Conservation (phyloP, 1,140 invertebrate species). For the Euglossa dilemma region DNA sequence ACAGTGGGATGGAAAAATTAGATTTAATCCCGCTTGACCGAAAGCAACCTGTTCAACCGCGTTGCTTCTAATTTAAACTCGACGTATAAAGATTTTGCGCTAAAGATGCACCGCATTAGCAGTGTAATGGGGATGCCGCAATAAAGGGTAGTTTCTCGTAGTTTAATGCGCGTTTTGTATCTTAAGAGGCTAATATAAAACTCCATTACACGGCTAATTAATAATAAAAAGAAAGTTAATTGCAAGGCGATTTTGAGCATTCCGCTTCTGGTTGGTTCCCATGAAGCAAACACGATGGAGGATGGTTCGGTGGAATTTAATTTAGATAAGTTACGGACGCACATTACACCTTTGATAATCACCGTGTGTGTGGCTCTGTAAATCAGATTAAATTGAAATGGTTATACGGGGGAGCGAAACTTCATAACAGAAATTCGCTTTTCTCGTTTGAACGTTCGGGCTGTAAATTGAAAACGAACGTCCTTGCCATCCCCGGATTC, state of each 20-base stretch:
- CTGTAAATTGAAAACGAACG: background rate
- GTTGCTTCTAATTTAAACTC: too few relatives aligned
- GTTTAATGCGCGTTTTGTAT: background rate
- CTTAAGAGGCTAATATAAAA: background rate
- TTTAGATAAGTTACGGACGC: slow-evolving; percentile 32
- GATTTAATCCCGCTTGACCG: too few relatives aligned
- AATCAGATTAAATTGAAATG: slow-evolving; percentile 39
- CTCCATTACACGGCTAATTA: background rate
- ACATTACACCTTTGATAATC: slow-evolving; percentile 45
- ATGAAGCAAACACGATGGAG: background rate
- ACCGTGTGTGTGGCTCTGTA: background rate
- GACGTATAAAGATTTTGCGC: too few relatives aligned
- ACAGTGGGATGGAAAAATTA: too few relatives aligned
- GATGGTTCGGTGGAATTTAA: slow-evolving; percentile 36
- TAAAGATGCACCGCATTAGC: too few relatives aligned
- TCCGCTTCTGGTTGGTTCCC: background rate
- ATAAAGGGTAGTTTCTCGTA: slow-evolving; percentile 6
- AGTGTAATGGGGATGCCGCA: background rate
- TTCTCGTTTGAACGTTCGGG: slow-evolving; percentile 1
- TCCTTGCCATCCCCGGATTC: background rate
- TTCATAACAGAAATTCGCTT: slow-evolving; percentile 25
- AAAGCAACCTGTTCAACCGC: too few relatives aligned
- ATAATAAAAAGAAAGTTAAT: slow-evolving; percentile 8
- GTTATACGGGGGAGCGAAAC: background rate
- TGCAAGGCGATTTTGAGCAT: background rate